Base-by-base conservation (phyloP, 2,797 vertebrate genomes). In the Phoebastria nigripes region DNA sequence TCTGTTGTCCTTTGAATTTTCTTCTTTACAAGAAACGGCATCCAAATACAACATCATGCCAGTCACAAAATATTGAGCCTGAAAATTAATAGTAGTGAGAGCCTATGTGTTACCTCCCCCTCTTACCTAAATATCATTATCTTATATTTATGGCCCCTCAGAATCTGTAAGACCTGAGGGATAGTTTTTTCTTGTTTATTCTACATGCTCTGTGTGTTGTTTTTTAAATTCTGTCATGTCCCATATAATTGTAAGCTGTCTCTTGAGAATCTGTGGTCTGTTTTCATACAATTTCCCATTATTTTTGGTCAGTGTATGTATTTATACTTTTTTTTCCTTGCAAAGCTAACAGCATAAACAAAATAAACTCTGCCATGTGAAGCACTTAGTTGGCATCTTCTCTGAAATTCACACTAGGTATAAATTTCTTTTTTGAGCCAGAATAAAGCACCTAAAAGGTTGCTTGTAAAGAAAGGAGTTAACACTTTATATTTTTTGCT, bases 111-210 rank as follows among this genome's bases (percentile, higher is more conserved):
- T 92, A 28, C 31, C 58, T 92, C 71, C 81, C 67, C 25, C 89
- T 91, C 82, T 92, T 94, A 79, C 73, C 86, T 89, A 97, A 97
- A 96, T 96, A 95, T 84, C 70, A 94, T 96, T 96, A 59, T 96
- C 88, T 92, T 84, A 88, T 92, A 96, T 96, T 96, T 96, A 95
- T 79, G 82, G 66, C 54, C 90, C 88, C 93, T 89, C 81, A 22
- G 88, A 93, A 70, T 78, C 94, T 33, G 35, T 31, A 31, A 17
- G 93, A 61, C 93, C 77, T 63, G 24, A 33, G 95, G 95, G 90
- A 82, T 4, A 67, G 29, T 62, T 79, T 52, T 67, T 62, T 65
- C 77, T 47, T 97, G 93, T 95, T 96, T 96, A 67, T 80, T 80
- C 86, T 96, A 52, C 93, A 84, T 42, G 59, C 33, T 87, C 80